A percentile compares a stretch with the other conserved stretches of the same genome.
Conservation (phyloP, 2,888 invertebrate species). For the Lymantria dispar region DNA sequence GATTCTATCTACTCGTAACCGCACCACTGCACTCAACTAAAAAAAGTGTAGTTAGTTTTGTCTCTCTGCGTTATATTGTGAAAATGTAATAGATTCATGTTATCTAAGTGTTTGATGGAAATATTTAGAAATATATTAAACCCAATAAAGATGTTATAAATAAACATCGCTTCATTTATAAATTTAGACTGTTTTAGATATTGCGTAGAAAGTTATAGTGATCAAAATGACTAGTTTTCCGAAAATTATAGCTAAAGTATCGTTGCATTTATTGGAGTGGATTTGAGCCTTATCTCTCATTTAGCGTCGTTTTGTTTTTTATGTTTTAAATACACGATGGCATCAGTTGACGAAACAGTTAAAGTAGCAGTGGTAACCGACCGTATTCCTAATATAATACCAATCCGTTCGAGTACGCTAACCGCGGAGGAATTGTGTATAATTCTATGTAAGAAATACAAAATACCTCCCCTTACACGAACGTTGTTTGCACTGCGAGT, state of each 20-base stretch:
- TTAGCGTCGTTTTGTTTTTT: conserved; percentile 67
- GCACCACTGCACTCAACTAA: too few relatives aligned
- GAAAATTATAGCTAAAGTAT: conserved; percentile 28
- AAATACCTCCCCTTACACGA: conserved; percentile 89
- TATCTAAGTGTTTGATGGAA: too few relatives aligned
- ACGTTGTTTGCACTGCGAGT: conserved; percentile 90
- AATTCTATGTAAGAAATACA: conserved; percentile 86
- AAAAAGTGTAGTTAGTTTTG: too few relatives aligned
- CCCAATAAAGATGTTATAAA: conserved; percentile 20
- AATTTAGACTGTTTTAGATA: conserved; percentile 10
- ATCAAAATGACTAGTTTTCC: conserved; percentile 37
- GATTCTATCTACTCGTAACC: too few relatives aligned
- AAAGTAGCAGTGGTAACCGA: conserved; percentile 72
- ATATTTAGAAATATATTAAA: too few relatives aligned
- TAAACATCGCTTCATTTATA: conserved; percentile 31
- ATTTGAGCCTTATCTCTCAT: conserved; percentile 46
- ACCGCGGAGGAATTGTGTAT: conserved; percentile 88
- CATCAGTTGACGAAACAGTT: conserved; percentile 66
- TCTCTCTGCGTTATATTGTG: too few relatives aligned
- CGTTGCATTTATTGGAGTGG: conserved; percentile 44
- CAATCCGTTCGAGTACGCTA: conserved; percentile 57
- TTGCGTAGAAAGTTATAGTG: conserved; percentile 13
- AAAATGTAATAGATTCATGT: too few relatives aligned
- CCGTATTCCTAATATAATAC: conserved; percentile 62
- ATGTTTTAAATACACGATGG: conserved; percentile 69